Conservation (phyloP, 2,113 vertebrate genomes). For the Corythoichthys intestinalis region DNA sequence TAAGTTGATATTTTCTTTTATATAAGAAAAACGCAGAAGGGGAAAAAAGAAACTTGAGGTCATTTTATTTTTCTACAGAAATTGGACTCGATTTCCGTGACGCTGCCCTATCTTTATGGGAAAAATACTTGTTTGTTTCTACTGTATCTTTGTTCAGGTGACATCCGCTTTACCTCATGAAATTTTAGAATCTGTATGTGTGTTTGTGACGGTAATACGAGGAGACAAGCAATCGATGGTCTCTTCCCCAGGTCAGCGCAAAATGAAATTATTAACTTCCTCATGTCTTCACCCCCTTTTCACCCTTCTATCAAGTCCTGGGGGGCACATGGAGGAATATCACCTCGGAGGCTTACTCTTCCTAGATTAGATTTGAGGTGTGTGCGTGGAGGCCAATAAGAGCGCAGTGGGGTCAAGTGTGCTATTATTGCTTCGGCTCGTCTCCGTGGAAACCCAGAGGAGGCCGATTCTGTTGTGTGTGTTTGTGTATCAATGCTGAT, state of each 20-base stretch:
- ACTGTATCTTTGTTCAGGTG: not conserved
- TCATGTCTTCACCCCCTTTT: slow-evolving; percentile 15
- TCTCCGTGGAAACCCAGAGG: slow-evolving; percentile 59
- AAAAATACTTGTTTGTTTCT: not conserved
- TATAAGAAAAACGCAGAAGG: too few relatives aligned
- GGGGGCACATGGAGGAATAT: slow-evolving; percentile 48
- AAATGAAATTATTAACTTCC: slow-evolving; percentile 63
- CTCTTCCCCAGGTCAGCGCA: slow-evolving; percentile 45
- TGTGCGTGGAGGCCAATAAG: slow-evolving; percentile 56
- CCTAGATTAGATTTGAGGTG: slow-evolving; percentile 66
- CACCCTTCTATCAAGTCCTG: slow-evolving; percentile 31
- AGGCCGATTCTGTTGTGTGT: slow-evolving; percentile 40
- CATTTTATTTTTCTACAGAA: too few relatives aligned
- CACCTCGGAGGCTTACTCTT: slow-evolving; percentile 38
- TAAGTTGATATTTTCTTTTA: too few relatives aligned
- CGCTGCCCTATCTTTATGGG: not conserved
- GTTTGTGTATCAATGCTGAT: slow-evolving; percentile 11
- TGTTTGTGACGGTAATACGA: slow-evolving; percentile 17
- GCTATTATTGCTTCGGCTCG: slow-evolving; percentile 71
- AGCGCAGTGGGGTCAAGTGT: slow-evolving; percentile 71
- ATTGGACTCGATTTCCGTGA: too few relatives aligned
- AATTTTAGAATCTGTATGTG: slow-evolving; percentile 2
- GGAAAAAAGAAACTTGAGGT: too few relatives aligned
- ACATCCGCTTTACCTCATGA: not conserved
- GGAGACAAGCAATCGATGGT: slow-evolving; percentile 48